Evolutionary conservation across 2,888 invertebrate species (phyloP).

Genomic region (Agonopterix arenella): DNA sequence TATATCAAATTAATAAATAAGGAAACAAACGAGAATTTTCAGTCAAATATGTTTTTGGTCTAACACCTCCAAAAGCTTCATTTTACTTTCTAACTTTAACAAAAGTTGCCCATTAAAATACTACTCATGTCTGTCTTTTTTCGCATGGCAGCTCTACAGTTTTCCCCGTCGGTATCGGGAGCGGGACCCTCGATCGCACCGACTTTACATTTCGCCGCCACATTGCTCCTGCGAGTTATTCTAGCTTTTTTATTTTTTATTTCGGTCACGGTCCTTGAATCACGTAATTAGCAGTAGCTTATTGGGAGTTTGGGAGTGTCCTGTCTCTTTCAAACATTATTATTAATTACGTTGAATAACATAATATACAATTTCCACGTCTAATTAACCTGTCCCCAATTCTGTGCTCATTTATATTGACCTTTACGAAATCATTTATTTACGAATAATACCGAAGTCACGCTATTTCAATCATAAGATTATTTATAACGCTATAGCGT

Average conservation of each 20-base stretch:
- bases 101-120: too few species aligned
- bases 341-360: constrained; percentile 39
- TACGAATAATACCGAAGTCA: constrained; percentile 7
- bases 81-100: too few species aligned
- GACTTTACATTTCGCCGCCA: constrained; percentile 52
- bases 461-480: constrained; percentile 11
- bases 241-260: constrained; percentile 53
- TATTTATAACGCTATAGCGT: constrained; percentile 4
- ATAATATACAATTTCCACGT: constrained; percentile 22
- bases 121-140: too few species aligned
- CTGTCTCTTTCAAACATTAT: constrained; percentile 46
- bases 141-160: constrained; percentile 15
- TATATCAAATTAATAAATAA: too few species aligned
- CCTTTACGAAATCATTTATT: constrained; percentile 3
- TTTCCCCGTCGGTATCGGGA: constrained; percentile 13
- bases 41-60: too few species aligned
- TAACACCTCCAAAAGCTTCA: too few species aligned
- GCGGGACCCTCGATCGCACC: constrained; percentile 19
- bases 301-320: constrained; percentile 51
- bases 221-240: constrained; percentile 44
- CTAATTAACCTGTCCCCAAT: constrained; percentile 15
- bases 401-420: constrained; percentile 8
- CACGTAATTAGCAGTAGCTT: constrained; percentile 67
- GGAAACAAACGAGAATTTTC: too few species aligned
- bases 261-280: constrained; percentile 67